phyloP scores from a whole-genome alignment of 2,797 vertebrate genomes.

The Parauchenoglanis ngamensis region DNA sequence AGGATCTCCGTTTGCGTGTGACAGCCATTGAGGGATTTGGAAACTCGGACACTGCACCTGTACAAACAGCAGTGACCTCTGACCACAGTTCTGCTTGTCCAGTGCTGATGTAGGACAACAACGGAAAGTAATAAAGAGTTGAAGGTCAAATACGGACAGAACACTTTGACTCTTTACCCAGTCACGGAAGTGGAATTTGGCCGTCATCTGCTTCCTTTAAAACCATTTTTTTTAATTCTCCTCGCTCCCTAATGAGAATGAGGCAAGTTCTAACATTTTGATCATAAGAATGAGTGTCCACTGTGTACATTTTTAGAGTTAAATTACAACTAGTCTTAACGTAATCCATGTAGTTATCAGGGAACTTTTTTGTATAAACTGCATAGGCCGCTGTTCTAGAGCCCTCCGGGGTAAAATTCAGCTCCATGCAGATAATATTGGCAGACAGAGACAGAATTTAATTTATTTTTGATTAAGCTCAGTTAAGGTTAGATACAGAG shows the following conservation, averaged over 20 bases:
- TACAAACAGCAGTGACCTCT: constrained; percentile 51
- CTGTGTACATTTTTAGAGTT: neutral
- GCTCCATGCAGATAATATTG: constrained; percentile 7
- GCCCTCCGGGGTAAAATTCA: neutral
- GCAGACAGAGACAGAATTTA: constrained; percentile 29
- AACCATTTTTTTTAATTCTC: neutral
- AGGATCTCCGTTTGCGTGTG: neutral
- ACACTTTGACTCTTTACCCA: neutral
- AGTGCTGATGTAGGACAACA: neutral
- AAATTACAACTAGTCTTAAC: neutral
- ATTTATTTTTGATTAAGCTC: constrained; percentile 34
- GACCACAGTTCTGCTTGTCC: neutral
- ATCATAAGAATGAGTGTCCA: neutral
- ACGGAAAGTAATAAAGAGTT: constrained; percentile 13
- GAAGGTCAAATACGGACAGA: neutral
- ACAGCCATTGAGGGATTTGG: neutral
- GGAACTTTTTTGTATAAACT: neutral
- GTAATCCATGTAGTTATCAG: neutral
- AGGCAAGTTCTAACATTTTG: neutral
- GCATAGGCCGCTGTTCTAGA: neutral
- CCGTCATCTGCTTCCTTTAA: constrained; percentile 12
- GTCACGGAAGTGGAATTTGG: constrained; percentile 7
- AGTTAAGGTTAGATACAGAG: constrained; percentile 36
- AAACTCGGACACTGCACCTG: constrained; percentile 47
- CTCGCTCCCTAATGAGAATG: neutral